phyloP scores from a whole-genome alignment of 2,113 vertebrate species.

The Micromys minutus region DNA sequence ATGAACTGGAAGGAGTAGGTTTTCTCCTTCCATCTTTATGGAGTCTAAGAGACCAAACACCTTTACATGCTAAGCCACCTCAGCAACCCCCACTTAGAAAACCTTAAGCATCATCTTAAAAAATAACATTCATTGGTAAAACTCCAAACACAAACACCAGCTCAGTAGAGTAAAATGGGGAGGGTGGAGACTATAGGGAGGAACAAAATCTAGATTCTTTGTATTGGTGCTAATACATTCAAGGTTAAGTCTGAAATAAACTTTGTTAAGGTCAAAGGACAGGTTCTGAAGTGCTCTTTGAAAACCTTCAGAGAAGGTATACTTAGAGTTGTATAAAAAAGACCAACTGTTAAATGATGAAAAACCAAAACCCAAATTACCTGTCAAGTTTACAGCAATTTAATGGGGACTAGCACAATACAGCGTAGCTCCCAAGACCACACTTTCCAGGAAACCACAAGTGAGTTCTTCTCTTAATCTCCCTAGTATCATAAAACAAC shows the following conservation, averaged over 20 bases:
- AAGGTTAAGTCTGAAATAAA: conserved; percentile 40
- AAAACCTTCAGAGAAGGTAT: conserved; percentile 47
- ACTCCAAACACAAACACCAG: conserved; percentile 34
- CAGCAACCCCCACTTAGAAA: not conserved
- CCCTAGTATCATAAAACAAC: conserved; percentile 47
- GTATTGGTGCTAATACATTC: not conserved
- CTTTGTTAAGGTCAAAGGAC: not conserved
- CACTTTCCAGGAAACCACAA: not conserved
- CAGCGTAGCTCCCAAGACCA: not conserved
- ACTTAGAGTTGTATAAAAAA: not conserved
- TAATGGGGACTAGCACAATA: not conserved
- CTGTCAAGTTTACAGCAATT: conserved; percentile 9
- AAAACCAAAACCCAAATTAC: conserved; percentile 19
- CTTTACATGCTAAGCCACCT: not conserved
- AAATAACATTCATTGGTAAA: conserved; percentile 9
- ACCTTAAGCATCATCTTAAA: conserved; percentile 14
- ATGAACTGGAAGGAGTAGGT: no score
- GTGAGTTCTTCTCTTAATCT: conserved; percentile 14
- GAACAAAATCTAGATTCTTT: conserved; percentile 18
- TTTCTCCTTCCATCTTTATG: not conserved
- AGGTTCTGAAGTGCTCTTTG: not conserved
- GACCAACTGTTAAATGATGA: conserved; percentile 3
- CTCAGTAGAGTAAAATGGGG: conserved; percentile 16
- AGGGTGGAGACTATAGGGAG: not conserved
- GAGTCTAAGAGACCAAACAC: not conserved